Conservation (phyloP, 35 echinoderm and acorn worm genomes). For the Apostichopus japonicus region DNA sequence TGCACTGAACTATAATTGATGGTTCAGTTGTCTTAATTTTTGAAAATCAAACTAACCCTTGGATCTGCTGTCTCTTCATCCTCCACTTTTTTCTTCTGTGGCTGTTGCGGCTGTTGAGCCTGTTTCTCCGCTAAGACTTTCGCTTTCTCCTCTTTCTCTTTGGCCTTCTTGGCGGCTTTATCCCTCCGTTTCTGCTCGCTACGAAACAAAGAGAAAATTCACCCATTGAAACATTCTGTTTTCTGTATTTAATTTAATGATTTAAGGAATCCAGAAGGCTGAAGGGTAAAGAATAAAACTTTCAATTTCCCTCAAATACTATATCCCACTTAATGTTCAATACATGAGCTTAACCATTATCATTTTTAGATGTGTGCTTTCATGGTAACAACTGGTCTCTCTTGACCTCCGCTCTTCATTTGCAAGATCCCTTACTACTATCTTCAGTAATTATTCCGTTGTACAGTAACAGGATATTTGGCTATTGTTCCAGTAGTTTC, state of each 20-base stretch:
- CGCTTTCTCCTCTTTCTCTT: conserved; percentile 96
- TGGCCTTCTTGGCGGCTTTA: conserved; percentile 95
- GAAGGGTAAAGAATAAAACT: background rate
- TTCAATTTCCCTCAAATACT: background rate
- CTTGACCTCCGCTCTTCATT: too few relatives aligned
- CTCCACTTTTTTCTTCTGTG: conserved; percentile 58
- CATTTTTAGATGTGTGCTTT: background rate
- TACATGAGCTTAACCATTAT: too few relatives aligned
- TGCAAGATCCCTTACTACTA: too few relatives aligned
- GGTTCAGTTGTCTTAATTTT: too few relatives aligned
- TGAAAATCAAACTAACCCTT: conserved; percentile 58
- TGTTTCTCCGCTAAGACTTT: conserved; percentile 64
- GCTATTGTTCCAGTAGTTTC: background rate
- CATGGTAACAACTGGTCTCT: background rate
- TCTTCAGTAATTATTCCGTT: too few relatives aligned
- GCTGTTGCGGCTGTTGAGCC: conserved; percentile 25
- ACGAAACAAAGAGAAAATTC: background rate
- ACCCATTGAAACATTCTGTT: background rate
- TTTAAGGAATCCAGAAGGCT: background rate
- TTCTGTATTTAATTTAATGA: background rate
- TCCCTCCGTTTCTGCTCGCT: conserved; percentile 95
- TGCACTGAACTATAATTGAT: too few relatives aligned
- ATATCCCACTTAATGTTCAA: background rate
- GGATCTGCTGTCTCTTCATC: conserved; percentile 95
- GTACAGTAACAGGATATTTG: background rate